Evolutionary conservation across 2,888 invertebrate genomes (phyloP), one percentile per base, ranked within the genome.

Genomic region (Xylota segnis): DNA sequence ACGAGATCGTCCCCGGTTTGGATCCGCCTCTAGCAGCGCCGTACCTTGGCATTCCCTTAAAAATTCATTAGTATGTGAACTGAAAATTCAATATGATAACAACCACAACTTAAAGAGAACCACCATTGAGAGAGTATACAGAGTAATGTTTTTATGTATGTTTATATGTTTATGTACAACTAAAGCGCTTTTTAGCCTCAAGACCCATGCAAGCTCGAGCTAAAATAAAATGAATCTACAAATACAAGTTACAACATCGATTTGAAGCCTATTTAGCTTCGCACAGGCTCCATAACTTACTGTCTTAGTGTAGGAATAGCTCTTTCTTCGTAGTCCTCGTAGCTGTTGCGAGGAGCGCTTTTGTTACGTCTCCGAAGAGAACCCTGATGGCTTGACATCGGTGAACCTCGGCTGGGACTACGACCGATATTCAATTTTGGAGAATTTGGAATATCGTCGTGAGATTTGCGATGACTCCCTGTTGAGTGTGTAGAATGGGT

Each of bases 281-380:
- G 2, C 34, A 52, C 12, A 63, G 27, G 32, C 4, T 29, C 9
- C 3, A 29, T 4, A 66, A 90, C 95, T 94, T 93, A 97, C 97
- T 97, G 97, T 92, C 97, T 95, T 66, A 97, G 93, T 43, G 97
- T 96, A 7, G 97, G 97, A 81, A 98, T 94, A 0, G 96, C 94
- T 74, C 97, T 93, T 89, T 98, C 97, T 90, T 98, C 98, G 89
- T 97, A 97, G 88, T 96, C 96, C 91, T 97, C 97, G 89, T 96
- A 97, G 4, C 96, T 96, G 12, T 95, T 94, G 14, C 94, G 93
- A 3, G 93, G 93, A 1, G 95, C 95, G 76, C 95, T 95, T 90
- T 95, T 95, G 87, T 95, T 94, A 70, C 95, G 91, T 90, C 96
- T 93, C 92, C 94, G 94, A 76, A 93, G 93, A 50, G 94, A 96